Conservation (phyloP, 2,888 invertebrate genomes). For the Polia nebulosa region DNA sequence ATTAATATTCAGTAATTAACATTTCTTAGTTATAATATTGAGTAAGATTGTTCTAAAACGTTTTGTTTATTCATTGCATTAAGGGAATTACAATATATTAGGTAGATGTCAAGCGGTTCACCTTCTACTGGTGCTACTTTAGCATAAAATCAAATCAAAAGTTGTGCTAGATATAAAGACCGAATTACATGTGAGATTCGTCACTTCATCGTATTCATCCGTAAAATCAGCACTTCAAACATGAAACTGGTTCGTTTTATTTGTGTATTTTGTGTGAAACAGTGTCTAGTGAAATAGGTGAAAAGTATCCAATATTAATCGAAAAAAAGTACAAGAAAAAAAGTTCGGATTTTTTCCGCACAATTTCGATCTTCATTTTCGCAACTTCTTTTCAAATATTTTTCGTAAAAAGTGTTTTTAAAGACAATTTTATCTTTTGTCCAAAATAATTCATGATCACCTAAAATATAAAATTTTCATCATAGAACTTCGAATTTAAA, state of each 20-base stretch:
- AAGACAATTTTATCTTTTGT: background rate
- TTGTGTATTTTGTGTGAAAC: conserved; percentile 58
- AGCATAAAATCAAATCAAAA: conserved; percentile 62
- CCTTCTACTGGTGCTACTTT: conserved; percentile 72
- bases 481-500: background rate
- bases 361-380: background rate
- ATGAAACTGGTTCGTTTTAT: conserved; percentile 77
- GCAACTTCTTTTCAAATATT: background rate
- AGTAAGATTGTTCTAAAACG: conserved; percentile 40
- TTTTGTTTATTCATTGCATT: conserved; percentile 44
- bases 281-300: conserved; percentile 43
- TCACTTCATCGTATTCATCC: conserved; percentile 69
- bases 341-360: conserved; percentile 6
- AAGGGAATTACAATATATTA: conserved; percentile 53
- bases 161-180: conserved; percentile 72
- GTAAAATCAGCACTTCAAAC: conserved; percentile 66
- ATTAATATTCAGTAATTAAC: conserved; percentile 18
- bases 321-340: background rate
- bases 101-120: conserved; percentile 72
- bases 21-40: conserved; percentile 31
- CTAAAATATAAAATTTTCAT: background rate
- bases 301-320: conserved; percentile 8
- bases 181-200: conserved; percentile 63
- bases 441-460: background rate
- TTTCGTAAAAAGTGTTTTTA: conserved; percentile 21